phyloP scores from a whole-genome alignment of 2,888 invertebrate species.

The Mactromeris polynyma region DNA sequence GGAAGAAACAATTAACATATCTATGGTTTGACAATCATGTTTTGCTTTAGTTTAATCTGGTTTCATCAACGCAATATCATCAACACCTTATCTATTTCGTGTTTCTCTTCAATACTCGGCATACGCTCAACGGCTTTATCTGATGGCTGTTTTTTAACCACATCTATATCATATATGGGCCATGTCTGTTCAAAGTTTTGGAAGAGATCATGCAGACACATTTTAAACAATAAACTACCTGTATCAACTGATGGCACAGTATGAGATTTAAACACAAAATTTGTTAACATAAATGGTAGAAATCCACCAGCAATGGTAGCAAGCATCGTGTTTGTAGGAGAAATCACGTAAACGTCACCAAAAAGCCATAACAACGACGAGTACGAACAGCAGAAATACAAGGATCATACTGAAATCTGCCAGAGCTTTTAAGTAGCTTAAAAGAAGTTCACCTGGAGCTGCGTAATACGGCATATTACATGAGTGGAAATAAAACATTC shows the following conservation, averaged over 20 bases:
- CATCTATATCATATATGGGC: conserved; percentile 66
- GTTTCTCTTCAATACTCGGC: conserved; percentile 8
- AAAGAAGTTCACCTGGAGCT: conserved; percentile 67
- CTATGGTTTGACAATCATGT: not conserved
- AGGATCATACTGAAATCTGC: conserved; percentile 61
- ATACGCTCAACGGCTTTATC: conserved; percentile 5
- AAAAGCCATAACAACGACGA: conserved; percentile 72
- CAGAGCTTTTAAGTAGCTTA: conserved; percentile 59
- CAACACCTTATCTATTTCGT: not conserved
- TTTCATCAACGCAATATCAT: not conserved
- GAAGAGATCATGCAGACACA: conserved; percentile 56
- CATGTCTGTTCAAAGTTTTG: conserved; percentile 57
- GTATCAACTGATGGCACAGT: conserved; percentile 49
- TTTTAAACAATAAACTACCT: conserved; percentile 56
- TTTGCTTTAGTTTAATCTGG: not conserved
- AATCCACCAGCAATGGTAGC: conserved; percentile 73
- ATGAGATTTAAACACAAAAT: conserved; percentile 65
- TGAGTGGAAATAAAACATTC: conserved; percentile 68
- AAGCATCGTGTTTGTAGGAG: conserved; percentile 67
- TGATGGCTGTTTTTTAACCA: not conserved
- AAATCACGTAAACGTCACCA: conserved; percentile 71
- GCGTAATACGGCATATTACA: conserved; percentile 68
- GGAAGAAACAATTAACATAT: conserved; percentile 22
- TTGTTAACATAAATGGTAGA: conserved; percentile 69
- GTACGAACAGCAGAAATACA: conserved; percentile 70